Percentiles rank a stretch among this genome's conserved stretches.
Evolutionary conservation across 1,140 invertebrate species (phyloP).

Genomic region (Micrasema minimum): DNA sequence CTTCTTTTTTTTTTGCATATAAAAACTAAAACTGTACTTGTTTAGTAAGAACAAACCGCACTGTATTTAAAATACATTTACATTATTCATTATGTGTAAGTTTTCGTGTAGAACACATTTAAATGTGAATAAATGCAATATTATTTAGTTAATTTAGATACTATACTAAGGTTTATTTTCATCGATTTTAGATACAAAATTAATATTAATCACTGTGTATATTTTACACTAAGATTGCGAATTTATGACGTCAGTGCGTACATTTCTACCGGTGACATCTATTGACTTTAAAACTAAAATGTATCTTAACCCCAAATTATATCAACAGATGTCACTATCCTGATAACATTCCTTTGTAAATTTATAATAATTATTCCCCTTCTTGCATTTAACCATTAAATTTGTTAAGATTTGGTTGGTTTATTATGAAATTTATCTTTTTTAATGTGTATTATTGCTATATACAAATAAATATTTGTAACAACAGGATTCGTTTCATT

Average conservation of each 20-base stretch:
- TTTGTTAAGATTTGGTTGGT: slow-evolving; percentile 21
- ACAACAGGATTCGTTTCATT: not conserved
- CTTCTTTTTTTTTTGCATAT: not conserved
- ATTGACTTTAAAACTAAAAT: not conserved
- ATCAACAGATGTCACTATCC: slow-evolving; percentile 16
- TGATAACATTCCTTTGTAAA: slow-evolving; percentile 23
- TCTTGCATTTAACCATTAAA: slow-evolving; percentile 9
- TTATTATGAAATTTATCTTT: slow-evolving; percentile 15
- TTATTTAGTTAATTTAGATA: no score
- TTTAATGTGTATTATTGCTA: slow-evolving; percentile 29
- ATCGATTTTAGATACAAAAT: slow-evolving; percentile 1
- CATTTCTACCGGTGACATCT: slow-evolving; percentile 5
- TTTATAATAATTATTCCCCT: slow-evolving; percentile 2
- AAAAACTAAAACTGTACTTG: not conserved
- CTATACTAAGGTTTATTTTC: not conserved
- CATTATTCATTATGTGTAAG: not conserved
- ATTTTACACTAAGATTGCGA: not conserved
- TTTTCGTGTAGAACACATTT: slow-evolving; percentile 3
- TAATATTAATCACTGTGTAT: slow-evolving; percentile 4
- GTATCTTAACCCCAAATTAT: not conserved
- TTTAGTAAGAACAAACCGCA: slow-evolving; percentile 4
- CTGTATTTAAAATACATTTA: slow-evolving; percentile 9
- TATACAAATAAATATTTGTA: slow-evolving; percentile 34
- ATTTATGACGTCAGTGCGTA: not conserved
- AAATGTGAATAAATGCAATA: not conserved